phyloP scores from a whole-genome alignment of 2,888 invertebrate species.

The Hermodice carunculata region DNA sequence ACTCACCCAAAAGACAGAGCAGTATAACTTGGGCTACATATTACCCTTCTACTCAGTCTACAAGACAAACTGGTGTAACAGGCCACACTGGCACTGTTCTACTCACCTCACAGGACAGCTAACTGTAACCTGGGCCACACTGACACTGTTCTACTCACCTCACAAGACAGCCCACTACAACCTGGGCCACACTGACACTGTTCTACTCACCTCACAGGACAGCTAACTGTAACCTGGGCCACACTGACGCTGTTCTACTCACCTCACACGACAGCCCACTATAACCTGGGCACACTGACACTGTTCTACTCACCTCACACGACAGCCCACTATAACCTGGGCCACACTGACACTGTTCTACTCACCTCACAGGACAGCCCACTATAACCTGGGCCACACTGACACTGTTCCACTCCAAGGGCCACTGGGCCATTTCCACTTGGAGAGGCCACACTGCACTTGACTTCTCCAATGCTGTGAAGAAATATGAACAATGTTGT shows the following conservation, averaged over 20 bases:
- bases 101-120: no score
- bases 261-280: no score
- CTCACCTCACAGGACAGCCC: conserved; percentile 50
- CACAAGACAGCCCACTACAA: no score
- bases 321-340: conserved; percentile 45
- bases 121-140: no score
- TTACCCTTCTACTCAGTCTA: conserved; percentile 43
- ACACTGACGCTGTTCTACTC: no score
- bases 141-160: no score
- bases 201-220: no score
- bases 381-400: conserved; percentile 41
- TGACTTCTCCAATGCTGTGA: conserved; percentile 31
- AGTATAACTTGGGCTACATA: no score
- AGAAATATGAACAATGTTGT: background rate
- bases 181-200: no score
- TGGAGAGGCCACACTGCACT: conserved; percentile 4
- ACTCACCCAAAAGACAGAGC: no score
- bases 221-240: no score
- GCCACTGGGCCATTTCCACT: conserved; percentile 6
- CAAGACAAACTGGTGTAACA: conserved; percentile 47
- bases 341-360: conserved; percentile 39
- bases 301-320: conserved; percentile 46
- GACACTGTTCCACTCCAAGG: conserved; percentile 41
- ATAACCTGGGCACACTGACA: no score
- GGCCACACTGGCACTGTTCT: conserved; percentile 40